Percentiles rank a stretch among this genome's conserved stretches.
Evolutionary conservation across 53 echinoderm and acorn worm genomes (phyloP).

Genomic region (Paracentrotus lividus): DNA sequence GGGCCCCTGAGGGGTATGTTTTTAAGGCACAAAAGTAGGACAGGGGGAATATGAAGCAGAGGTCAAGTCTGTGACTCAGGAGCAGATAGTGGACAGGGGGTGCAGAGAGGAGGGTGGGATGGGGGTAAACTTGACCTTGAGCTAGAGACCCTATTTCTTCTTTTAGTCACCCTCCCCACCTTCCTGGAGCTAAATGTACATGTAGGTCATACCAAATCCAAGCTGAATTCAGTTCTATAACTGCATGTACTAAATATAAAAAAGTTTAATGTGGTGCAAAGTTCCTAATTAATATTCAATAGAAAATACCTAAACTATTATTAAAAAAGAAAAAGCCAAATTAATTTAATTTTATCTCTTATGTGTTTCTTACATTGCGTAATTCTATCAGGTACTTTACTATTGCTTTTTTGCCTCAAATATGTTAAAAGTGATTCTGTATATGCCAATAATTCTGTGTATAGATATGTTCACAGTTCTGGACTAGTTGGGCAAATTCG

Average conservation of each 20-base stretch:
- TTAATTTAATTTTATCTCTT: background rate
- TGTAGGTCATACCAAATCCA: background rate
- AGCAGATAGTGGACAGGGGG: background rate
- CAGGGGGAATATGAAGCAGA: background rate
- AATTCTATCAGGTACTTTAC: no score
- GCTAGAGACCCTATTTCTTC: background rate
- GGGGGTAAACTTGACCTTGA: conserved; percentile 20
- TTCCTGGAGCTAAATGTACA: background rate
- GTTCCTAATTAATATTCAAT: no score
- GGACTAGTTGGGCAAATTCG: no score
- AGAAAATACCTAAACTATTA: background rate
- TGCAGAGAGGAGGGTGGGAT: background rate
- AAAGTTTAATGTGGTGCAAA: no score
- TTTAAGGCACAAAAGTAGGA: background rate
- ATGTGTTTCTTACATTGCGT: no score
- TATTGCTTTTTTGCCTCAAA: no score
- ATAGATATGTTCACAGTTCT: no score
- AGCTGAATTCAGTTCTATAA: no score
- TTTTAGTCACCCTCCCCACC: background rate
- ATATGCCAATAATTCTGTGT: no score
- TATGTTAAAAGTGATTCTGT: no score
- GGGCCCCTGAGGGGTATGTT: background rate
- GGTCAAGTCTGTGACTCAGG: conserved; percentile 24
- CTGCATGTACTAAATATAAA: no score
- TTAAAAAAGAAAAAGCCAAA: background rate